These are phyloP conservation scores for Ochropacha duplaris DNA, from an alignment of 2,888 invertebrate species.

Conservation along the genomic window DNA sequence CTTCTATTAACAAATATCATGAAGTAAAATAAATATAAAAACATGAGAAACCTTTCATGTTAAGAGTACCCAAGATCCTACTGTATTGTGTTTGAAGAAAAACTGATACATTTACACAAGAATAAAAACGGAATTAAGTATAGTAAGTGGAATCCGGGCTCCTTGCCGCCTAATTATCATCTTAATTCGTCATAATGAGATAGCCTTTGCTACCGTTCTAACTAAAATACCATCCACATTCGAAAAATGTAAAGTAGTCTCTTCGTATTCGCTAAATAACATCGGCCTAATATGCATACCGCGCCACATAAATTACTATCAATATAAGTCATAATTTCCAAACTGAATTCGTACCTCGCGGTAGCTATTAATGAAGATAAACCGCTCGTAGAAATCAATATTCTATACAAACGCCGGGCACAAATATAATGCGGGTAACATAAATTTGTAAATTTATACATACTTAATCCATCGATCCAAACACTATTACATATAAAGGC, in stretches of 20 bases:
- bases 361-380: conserved; percentile 55
- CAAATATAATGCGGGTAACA: conserved; percentile 46
- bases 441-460: conserved; percentile 56
- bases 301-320: conserved; percentile 35
- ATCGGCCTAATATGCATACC: conserved; percentile 24
- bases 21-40: neutral
- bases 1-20: neutral
- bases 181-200: conserved; percentile 61
- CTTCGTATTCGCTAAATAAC: conserved; percentile 43
- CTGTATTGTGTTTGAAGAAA: neutral
- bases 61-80: no score
- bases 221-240: conserved; percentile 40
- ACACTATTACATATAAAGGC: conserved; percentile 51
- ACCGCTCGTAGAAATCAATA: conserved; percentile 58
- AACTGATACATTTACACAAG: conserved; percentile 15
- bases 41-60: neutral
- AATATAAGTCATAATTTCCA: conserved; percentile 37
- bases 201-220: conserved; percentile 55
- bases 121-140: conserved; percentile 41
- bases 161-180: conserved; percentile 60
- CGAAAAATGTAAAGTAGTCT: conserved; percentile 42
- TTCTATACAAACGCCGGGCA: conserved; percentile 43
- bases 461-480: conserved; percentile 51
- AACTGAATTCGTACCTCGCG: conserved; percentile 31
- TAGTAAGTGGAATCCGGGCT: conserved; percentile 45